Conservation (phyloP, 2,113 vertebrate species). For the Syngnathus scovelli region DNA sequence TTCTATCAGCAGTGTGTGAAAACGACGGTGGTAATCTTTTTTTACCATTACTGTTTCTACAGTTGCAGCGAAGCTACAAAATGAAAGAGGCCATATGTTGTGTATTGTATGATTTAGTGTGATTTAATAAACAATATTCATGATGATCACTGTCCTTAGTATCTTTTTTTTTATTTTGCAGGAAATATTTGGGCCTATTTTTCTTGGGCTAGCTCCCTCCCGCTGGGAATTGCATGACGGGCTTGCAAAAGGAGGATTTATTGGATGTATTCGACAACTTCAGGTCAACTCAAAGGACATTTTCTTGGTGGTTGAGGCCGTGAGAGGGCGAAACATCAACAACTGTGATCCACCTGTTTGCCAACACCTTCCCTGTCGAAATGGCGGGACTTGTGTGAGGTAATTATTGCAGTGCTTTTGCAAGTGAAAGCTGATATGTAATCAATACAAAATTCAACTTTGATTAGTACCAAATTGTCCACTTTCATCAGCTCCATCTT, state of each 20-base stretch:
- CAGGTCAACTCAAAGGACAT: conserved; percentile 77
- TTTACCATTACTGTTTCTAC: conserved; percentile 2
- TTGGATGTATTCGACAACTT: conserved; percentile 77
- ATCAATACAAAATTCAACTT: neutral
- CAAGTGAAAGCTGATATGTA: neutral
- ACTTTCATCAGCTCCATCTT: neutral
- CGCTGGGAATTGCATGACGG: conserved; percentile 50
- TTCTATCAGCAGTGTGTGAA: neutral
- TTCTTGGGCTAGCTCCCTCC: conserved; percentile 76
- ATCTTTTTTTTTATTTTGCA: conserved; percentile 36
- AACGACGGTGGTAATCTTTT: conserved; percentile 20
- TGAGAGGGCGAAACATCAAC: conserved; percentile 73
- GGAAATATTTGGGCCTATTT: conserved; percentile 74
- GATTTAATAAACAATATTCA: conserved; percentile 18
- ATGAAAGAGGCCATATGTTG: conserved; percentile 4
- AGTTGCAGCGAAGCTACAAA: neutral
- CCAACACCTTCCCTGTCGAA: conserved; percentile 72
- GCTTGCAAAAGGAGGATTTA: conserved; percentile 63
- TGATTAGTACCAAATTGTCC: neutral
- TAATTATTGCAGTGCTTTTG: conserved; percentile 28
- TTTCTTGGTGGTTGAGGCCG: conserved; percentile 69
- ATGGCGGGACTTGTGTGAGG: conserved; percentile 81
- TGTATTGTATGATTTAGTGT: conserved; percentile 19
- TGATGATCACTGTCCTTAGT: conserved; percentile 21
- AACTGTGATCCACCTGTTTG: conserved; percentile 75